These are phyloP conservation scores for Lampris incognitus DNA, from an alignment of 2,113 vertebrate genomes.

Conservation along the genomic window DNA sequence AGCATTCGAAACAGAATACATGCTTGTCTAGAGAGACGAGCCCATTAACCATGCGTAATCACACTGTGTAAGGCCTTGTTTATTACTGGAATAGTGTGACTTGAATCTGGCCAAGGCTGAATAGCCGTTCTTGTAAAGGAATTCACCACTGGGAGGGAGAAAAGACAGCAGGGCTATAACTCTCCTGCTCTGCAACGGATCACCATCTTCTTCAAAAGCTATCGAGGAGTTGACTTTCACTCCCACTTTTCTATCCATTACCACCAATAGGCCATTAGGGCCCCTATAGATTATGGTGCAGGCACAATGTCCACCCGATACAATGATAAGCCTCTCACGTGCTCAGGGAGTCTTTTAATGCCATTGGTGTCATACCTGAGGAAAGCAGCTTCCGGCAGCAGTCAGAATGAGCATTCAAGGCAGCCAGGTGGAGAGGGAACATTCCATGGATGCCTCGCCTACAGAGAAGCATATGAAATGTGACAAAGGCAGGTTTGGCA, in stretches of 20 bases:
- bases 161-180: constrained; percentile 26
- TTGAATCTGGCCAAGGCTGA: constrained; percentile 56
- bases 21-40: constrained; percentile 14
- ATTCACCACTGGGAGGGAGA: constrained; percentile 36
- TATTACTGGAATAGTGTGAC: constrained; percentile 62
- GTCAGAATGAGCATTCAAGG: constrained; percentile 93
- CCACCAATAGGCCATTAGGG: too few species aligned
- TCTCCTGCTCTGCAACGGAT: constrained; percentile 3
- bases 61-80: constrained; percentile 31
- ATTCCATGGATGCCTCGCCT: constrained; percentile 96
- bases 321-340: background rate
- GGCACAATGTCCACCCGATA: too few species aligned
- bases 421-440: constrained; percentile 96
- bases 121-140: constrained; percentile 41
- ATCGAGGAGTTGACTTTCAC: too few species aligned
- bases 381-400: constrained; percentile 96
- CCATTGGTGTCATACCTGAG: constrained; percentile 81
- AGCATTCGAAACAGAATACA: background rate
- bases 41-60: constrained; percentile 29
- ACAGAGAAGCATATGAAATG: constrained; percentile 40
- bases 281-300: too few species aligned
- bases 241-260: too few species aligned
- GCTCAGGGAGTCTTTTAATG: background rate
- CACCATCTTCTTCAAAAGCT: background rate
- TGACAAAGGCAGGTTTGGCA: background rate